Base-by-base conservation (phyloP, 2,113 vertebrate genomes). In the Sinocyclocheilus anshuiensis region DNA sequence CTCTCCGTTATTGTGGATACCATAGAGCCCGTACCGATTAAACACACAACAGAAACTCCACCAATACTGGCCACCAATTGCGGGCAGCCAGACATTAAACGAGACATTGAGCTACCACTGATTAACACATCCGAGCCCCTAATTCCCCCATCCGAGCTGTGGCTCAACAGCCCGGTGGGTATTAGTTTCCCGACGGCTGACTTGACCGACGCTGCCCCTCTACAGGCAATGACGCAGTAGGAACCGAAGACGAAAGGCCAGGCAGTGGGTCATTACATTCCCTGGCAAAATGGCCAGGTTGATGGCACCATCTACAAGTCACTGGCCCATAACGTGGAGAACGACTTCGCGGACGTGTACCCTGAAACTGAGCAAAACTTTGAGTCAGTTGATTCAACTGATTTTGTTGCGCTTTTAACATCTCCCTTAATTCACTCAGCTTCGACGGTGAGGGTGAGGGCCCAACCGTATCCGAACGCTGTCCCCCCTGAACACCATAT, bases 21-120 rank as follows among this genome's bases (percentile, higher is more conserved):
- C 87, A 91, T 87, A 0, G 87, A 91, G 0, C 91, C 88, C 7
- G 74, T 90, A 2, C 89, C 85, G 0, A 33, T 71, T 6, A 71
- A 36, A 71, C 26, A 33, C 29, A 33, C 29, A 33, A 33, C 29
- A 33, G 29, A 71, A 33, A 71, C 67, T 16, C 29, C 29, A 0
- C 67, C 15, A 71, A 71, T 36, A 1, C 4, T 69, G 3, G 3
- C 57, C 20, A 71, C 15, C 26, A 71, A 18, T 2, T 39, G 67
- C 0, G 33, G 29, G 15, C 74, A 53, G 0, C 10, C 4, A 15
- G 74, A 48, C 45, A 77, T 77, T 26, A 50, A 77, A 15, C 8
- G 10, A 2, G n/a, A 77, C 71, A 42, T 22, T 33, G 29, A 33
- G 2, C 29, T 33, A 33, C 29, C 2, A 3, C 29, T 33, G 29